Percentiles rank a stretch among this genome's conserved stretches.
These are phyloP conservation scores for Andrena trimmerana DNA, from an alignment of 2,888 invertebrate species.

Conservation along the genomic window DNA sequence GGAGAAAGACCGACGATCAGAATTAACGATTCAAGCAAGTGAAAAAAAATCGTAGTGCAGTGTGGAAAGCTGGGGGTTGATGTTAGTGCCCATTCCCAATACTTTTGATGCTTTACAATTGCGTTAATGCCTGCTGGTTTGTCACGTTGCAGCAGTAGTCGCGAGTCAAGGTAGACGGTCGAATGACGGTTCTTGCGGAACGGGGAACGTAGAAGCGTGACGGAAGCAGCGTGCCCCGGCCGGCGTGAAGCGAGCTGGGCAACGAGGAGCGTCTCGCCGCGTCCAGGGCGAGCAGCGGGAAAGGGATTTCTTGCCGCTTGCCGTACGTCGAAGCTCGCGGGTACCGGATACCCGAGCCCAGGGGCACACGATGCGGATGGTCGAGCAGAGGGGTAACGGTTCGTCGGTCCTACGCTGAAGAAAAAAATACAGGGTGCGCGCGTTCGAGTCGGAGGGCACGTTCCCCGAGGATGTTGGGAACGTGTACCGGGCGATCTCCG, in stretches of 20 bases:
- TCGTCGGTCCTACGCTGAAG: conserved; percentile 6
- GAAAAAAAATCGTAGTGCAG: too few relatives aligned
- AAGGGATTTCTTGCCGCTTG: conserved; percentile 46
- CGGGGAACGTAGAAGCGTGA: conserved; percentile 62
- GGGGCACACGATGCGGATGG: conserved; percentile 34
- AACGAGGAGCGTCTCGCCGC: conserved; percentile 49
- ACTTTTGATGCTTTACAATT: not conserved
- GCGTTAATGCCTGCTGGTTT: conserved; percentile 26
- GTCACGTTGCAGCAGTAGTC: conserved; percentile 69
- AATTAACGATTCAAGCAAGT: too few relatives aligned
- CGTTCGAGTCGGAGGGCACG: conserved; percentile 55
- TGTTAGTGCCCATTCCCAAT: not conserved
- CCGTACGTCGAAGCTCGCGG: conserved; percentile 56
- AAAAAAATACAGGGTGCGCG: not conserved
- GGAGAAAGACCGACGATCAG: too few relatives aligned
- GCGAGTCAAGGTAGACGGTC: conserved; percentile 59
- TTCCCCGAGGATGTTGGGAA: conserved; percentile 28
- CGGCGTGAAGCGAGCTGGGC: conserved; percentile 46
- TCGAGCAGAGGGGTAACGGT: conserved; percentile 26
- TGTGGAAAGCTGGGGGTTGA: too few relatives aligned
- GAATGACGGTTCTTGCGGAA: conserved; percentile 68
- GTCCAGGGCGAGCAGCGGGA: conserved; percentile 51
- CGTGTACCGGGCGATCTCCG: not conserved
- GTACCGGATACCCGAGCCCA: conserved; percentile 46
- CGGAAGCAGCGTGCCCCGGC: conserved; percentile 62